Evolutionary conservation across 2,888 invertebrate genomes (phyloP), one percentile per base, ranked within the genome.

Genomic region (Archaeoteleia sp.): DNA sequence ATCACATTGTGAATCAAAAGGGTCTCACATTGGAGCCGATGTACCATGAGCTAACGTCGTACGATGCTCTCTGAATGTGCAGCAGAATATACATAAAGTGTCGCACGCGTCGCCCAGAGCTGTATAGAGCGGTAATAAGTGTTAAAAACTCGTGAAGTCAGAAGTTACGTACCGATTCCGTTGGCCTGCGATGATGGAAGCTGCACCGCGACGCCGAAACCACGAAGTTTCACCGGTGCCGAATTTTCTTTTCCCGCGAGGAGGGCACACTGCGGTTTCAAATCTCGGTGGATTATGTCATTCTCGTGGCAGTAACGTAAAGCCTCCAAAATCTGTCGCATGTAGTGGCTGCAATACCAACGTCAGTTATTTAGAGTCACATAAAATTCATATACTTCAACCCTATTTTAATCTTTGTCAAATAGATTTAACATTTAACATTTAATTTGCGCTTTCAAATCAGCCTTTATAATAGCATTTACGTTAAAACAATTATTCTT

Each of bases 261-360:
- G 43, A 99, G 89, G 45, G 98, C 95, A 88, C 97, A 98, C 82
- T 98, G 98, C 6, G 98, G 98, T 78, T 98, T 93, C 75, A 99
- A 93, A 87, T 99, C 98, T 69, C 98, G 91, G 86, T 99, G 99
- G 78, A 98, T 93, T 77, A 99, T 97, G 87, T 97, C 95, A 85
- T 97, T 97, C 86, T 96, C 96, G 87, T 99, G 99, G 85, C 98
- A 98, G 88, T 98, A 99, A 78, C 96, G 91, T 48, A 99, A 87
- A 1, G 98, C 98, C 86, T 98, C 98, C 73, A 99, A 88, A 71
- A 99, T 95, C 87, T 99, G 98, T 53, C 97, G 91, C 95, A 98
- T 96, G 89, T 99, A 99, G 88, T 99, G 98, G 86, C 97, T 97
- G 89, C 1, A 88, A 88, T 51, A 29, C 14, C 35, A 58, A 54